phyloP scores from a whole-genome alignment of 2,888 invertebrate species.

The Agrochola macilenta region DNA sequence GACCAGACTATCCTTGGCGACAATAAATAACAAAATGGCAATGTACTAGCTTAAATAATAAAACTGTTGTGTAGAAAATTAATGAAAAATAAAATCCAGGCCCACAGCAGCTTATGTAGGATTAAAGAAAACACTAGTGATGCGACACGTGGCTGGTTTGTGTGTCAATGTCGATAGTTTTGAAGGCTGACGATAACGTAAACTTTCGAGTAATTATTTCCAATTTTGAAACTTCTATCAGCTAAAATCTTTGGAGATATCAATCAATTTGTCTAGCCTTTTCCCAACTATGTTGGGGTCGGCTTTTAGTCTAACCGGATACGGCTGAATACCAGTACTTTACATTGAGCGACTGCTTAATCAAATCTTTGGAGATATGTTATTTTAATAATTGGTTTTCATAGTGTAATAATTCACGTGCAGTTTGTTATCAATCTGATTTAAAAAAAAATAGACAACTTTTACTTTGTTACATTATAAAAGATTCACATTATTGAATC shows the following conservation, averaged over 20 bases:
- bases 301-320: background rate
- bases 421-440: background rate
- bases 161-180: conserved; percentile 68
- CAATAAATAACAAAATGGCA: conserved; percentile 34
- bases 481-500: background rate
- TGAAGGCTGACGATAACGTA: conserved; percentile 27
- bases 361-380: background rate
- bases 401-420: background rate
- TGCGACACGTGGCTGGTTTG: conserved; percentile 35
- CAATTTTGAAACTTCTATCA: background rate
- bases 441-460: background rate
- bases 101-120: conserved; percentile 75
- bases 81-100: conserved; percentile 74
- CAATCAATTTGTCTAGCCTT: background rate
- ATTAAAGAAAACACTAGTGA: conserved; percentile 79
- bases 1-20: conserved; percentile 33
- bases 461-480: background rate
- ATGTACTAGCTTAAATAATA: conserved; percentile 27
- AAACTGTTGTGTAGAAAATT: conserved; percentile 65
- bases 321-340: background rate
- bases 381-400: background rate
- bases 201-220: background rate
- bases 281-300: background rate
- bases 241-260: background rate
- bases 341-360: background rate